These are phyloP conservation scores for Microplitis manilae DNA, from an alignment of 2,888 invertebrate species.

Conservation along the genomic window DNA sequence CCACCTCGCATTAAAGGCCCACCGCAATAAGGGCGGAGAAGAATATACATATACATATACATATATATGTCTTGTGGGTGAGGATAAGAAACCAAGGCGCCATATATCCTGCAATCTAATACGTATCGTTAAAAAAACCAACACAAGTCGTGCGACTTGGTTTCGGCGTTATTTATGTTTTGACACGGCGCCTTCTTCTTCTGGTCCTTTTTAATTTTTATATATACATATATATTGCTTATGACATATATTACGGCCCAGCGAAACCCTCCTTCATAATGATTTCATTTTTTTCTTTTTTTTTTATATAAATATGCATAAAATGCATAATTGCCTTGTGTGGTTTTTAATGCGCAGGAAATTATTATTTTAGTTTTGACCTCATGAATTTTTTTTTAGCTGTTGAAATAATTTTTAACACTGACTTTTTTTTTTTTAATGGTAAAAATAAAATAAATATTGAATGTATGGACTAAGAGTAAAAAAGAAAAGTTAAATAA, in stretches of 20 bases:
- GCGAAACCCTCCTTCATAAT: constrained; percentile 19
- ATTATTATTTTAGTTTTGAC: background rate
- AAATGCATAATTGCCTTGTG: constrained; percentile 39
- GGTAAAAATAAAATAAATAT: background rate
- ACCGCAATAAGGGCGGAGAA: constrained; percentile 8
- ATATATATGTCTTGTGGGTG: background rate
- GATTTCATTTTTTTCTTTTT: constrained; percentile 15
- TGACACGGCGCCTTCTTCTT: constrained; percentile 47
- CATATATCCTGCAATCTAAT: constrained; percentile 56
- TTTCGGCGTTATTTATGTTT: constrained; percentile 54
- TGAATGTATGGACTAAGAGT: background rate
- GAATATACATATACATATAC: background rate
- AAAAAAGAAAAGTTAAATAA: background rate
- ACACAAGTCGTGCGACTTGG: constrained; percentile 46
- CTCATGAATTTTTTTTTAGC: too few relatives aligned
- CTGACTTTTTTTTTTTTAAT: background rate
- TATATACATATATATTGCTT: constrained; percentile 30
- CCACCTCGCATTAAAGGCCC: constrained; percentile 3
- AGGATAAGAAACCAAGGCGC: constrained; percentile 43
- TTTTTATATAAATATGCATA: constrained; percentile 35
- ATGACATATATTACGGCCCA: constrained; percentile 23
- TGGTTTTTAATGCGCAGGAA: constrained; percentile 2
- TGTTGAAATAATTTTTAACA: too few relatives aligned
- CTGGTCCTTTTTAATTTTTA: constrained; percentile 27
- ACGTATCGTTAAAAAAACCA: constrained; percentile 51